Percentiles rank a stretch among this genome's conserved stretches.
Conservation (phyloP, 2,888 invertebrate genomes). For the Metalampra italica region DNA sequence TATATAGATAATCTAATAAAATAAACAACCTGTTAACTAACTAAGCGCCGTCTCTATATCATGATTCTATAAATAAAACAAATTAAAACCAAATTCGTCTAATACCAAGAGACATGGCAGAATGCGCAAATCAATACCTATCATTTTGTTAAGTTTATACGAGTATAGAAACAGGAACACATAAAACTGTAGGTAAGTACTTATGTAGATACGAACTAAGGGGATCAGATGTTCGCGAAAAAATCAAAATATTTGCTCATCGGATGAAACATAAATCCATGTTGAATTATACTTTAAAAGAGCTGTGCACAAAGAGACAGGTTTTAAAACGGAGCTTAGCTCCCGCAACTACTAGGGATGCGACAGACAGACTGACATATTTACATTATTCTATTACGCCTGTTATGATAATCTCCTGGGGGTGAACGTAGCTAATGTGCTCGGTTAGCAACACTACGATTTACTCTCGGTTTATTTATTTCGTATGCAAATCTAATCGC, state of each 20-base stretch:
- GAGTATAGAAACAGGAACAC: too few relatives aligned
- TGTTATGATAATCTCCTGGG: constrained; percentile 66
- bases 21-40: too few relatives aligned
- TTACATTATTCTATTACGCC: constrained; percentile 70
- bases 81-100: constrained; percentile 9
- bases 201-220: too few relatives aligned
- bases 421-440: constrained; percentile 59
- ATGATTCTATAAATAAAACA: not conserved
- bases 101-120: too few relatives aligned
- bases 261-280: constrained; percentile 61
- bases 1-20: too few relatives aligned
- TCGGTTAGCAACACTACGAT: constrained; percentile 46
- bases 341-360: constrained; percentile 45
- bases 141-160: too few relatives aligned
- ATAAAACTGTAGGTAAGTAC: too few relatives aligned
- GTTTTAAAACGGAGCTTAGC: constrained; percentile 61
- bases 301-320: constrained; percentile 49
- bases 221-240: constrained; percentile 18
- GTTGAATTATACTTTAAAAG: constrained; percentile 51
- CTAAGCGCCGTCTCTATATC: too few relatives aligned
- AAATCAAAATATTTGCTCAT: constrained; percentile 72
- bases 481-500: constrained; percentile 24
- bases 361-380: constrained; percentile 47
- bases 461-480: constrained; percentile 37
- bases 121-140: too few relatives aligned